Evolutionary conservation across 2,113 vertebrate species (phyloP).

Genomic region (Verasper variegatus): DNA sequence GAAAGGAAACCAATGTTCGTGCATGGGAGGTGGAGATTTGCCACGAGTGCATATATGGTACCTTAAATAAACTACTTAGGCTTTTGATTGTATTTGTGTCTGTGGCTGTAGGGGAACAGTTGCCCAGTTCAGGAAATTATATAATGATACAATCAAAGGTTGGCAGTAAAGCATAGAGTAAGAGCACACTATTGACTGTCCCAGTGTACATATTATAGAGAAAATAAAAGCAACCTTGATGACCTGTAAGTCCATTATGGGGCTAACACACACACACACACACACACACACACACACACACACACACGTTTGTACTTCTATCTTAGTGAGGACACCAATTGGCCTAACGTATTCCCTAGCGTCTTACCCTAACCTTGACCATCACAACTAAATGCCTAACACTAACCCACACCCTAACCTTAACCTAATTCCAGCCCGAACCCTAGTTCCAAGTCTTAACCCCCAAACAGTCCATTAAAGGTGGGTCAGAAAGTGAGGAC

Average conservation of each 20-base stretch:
- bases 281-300: conserved; percentile 4
- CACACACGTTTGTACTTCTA: too few relatives aligned
- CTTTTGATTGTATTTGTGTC: conserved; percentile 61
- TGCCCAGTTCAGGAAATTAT: conserved; percentile 56
- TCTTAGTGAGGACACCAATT: too few relatives aligned
- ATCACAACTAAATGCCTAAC: too few relatives aligned
- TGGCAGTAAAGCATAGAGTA: conserved; percentile 50
- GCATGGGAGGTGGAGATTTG: conserved; percentile 49
- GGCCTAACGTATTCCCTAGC: too few relatives aligned
- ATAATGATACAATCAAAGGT: conserved; percentile 63
- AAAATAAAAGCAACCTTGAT: conserved; percentile 39
- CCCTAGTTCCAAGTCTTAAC: too few relatives aligned
- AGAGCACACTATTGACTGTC: conserved; percentile 49
- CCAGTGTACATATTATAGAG: conserved; percentile 22
- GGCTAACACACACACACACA: background rate
- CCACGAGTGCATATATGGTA: conserved; percentile 54
- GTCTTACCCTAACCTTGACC: too few relatives aligned
- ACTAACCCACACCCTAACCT: too few relatives aligned
- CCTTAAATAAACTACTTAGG: conserved; percentile 66
- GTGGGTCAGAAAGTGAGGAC: too few relatives aligned
- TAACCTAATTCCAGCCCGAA: too few relatives aligned
- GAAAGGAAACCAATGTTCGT: conserved; percentile 55
- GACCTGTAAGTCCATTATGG: conserved; percentile 40
- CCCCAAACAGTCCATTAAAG: too few relatives aligned
- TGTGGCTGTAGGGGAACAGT: conserved; percentile 58